A percentile compares a stretch with the other conserved stretches of the same genome.
phyloP scores from a whole-genome alignment of 2,113 vertebrate species.

The Chionodraco myersi region DNA sequence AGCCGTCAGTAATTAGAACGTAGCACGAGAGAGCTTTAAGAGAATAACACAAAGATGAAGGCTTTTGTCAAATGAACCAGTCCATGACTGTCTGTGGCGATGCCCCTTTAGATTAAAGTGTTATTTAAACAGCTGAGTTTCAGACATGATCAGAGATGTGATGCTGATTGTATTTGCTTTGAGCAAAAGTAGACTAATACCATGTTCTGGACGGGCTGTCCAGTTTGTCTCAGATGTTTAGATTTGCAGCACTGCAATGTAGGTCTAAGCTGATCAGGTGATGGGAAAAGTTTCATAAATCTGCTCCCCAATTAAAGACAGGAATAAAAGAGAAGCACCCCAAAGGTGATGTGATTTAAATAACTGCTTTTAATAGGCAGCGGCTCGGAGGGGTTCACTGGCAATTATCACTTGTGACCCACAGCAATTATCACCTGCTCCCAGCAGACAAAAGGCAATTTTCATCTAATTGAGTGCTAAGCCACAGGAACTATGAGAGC shows the following conservation, averaged over 20 bases:
- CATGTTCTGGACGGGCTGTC: not conserved
- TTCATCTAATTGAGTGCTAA: constrained; percentile 91
- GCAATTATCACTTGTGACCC: constrained; percentile 93
- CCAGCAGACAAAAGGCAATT: constrained; percentile 87
- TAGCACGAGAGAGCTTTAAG: not conserved
- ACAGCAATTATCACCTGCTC: constrained; percentile 90
- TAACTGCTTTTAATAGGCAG: constrained; percentile 91
- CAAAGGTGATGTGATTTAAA: constrained; percentile 88
- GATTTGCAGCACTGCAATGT: not conserved
- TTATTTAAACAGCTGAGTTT: not conserved
- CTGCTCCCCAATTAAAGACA: constrained; percentile 71
- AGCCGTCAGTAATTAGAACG: not conserved
- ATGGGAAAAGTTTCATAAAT: constrained; percentile 64
- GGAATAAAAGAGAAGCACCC: constrained; percentile 62
- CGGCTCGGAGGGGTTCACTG: constrained; percentile 84
- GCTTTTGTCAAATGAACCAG: constrained; percentile 9
- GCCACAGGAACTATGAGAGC: constrained; percentile 80
- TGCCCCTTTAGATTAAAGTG: not conserved
- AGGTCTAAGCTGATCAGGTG: constrained; percentile 48
- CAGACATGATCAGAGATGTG: not conserved
- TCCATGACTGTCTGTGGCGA: not conserved
- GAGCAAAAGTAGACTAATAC: not conserved
- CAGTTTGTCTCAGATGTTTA: not conserved
- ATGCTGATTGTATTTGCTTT: not conserved
- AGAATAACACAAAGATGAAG: not conserved